phyloP scores from a whole-genome alignment of 2,797 vertebrate genomes.

The Artibeus lituratus region DNA sequence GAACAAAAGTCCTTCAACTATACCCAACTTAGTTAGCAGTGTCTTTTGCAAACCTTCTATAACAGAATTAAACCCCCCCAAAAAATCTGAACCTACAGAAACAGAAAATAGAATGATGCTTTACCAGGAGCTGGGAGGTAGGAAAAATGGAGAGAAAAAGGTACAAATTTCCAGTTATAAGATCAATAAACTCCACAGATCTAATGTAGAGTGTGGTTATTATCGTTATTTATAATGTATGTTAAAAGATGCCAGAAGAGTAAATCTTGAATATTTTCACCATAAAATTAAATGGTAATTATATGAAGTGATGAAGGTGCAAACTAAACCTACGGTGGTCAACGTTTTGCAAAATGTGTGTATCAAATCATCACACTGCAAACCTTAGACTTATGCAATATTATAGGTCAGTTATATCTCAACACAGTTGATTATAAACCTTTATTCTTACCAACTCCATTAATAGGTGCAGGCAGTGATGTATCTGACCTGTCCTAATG shows the following conservation, averaged over 20 bases:
- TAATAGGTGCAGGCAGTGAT: background rate
- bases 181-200: background rate
- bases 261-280: background rate
- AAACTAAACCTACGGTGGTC: background rate
- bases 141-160: background rate
- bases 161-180: background rate
- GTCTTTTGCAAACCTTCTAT: background rate
- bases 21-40: background rate
- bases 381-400: background rate
- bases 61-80: background rate
- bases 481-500: background rate
- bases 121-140: no score
- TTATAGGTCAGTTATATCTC: background rate
- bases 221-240: background rate
- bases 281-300: background rate
- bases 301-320: background rate
- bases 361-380: background rate
- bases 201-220: background rate
- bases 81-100: background rate
- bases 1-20: background rate
- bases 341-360: background rate
- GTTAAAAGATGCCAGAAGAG: background rate
- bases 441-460: background rate
- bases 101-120: background rate
- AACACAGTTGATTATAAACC: background rate